A percentile compares a stretch with the other conserved stretches of the same genome.
phyloP scores from a whole-genome alignment of 2,888 invertebrate genomes.

The Drosophila quinaria region DNA sequence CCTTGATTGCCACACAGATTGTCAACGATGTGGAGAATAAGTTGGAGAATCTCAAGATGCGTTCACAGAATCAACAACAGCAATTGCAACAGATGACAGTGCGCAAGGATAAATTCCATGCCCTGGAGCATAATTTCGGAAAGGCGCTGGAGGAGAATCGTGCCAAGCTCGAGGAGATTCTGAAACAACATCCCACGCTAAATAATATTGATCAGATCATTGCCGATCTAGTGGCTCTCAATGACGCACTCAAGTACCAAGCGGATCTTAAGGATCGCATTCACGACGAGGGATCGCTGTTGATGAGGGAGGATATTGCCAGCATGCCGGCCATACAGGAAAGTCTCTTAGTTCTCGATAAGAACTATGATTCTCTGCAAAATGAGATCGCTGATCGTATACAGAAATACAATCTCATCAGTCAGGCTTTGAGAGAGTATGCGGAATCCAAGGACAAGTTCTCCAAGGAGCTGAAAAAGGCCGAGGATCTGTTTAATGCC shows the following conservation, averaged over 20 bases:
- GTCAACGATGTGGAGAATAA: conserved; percentile 91
- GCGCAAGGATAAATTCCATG: conserved; percentile 92
- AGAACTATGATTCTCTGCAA: conserved; percentile 92
- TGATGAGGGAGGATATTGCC: conserved; percentile 93
- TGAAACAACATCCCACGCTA: conserved; percentile 80
- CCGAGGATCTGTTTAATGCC: conserved; percentile 88
- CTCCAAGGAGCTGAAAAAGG: conserved; percentile 89
- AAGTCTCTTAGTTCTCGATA: conserved; percentile 91
- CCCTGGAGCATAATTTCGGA: conserved; percentile 90
- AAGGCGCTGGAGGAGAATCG: conserved; percentile 87
- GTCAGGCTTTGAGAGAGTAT: conserved; percentile 91
- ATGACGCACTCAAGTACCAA: conserved; percentile 88
- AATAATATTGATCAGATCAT: conserved; percentile 85
- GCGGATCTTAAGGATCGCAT: conserved; percentile 89
- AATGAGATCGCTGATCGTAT: conserved; percentile 91
- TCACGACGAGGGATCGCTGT: conserved; percentile 91
- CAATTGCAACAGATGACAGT: conserved; percentile 90
- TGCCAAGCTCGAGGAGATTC: conserved; percentile 79
- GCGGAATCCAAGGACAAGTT: conserved; percentile 91
- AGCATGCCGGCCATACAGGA: conserved; percentile 93
- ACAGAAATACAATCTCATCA: conserved; percentile 90
- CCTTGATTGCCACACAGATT: conserved; percentile 90
- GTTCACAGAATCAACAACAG: conserved; percentile 89
- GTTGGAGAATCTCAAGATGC: conserved; percentile 89
- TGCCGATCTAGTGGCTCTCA: conserved; percentile 86